phyloP scores from a whole-genome alignment of 2,888 invertebrate genomes.

The Drosophila quinaria region DNA sequence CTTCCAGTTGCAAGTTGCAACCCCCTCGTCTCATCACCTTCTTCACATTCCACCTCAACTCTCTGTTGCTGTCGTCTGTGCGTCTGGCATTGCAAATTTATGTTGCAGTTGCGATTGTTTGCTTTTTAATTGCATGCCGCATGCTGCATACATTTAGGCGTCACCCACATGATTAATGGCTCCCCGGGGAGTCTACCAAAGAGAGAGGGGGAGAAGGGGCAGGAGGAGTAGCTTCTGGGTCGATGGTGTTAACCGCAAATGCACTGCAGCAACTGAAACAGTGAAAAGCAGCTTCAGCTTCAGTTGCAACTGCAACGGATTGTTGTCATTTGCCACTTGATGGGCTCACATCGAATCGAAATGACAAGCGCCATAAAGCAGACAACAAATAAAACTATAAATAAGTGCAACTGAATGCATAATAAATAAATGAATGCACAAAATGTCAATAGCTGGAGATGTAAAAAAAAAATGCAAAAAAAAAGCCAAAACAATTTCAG shows the following conservation, averaged over 20 bases:
- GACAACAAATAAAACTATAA: constrained; percentile 24
- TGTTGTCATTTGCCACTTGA: constrained; percentile 78
- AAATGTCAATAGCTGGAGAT: neutral
- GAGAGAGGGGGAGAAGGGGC: neutral
- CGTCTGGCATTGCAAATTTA: constrained; percentile 61
- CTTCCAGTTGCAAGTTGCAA: neutral
- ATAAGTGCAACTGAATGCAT: constrained; percentile 31
- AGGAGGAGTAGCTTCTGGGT: neutral
- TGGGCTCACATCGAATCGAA: constrained; percentile 62
- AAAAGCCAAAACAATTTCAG: neutral
- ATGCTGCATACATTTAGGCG: constrained; percentile 66
- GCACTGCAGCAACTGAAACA: constrained; percentile 39
- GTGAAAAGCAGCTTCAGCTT: constrained; percentile 3
- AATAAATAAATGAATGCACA: constrained; percentile 35
- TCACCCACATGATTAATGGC: constrained; percentile 73
- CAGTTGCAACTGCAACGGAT: constrained; percentile 42
- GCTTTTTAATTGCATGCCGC: constrained; percentile 68
- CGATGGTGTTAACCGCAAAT: constrained; percentile 59
- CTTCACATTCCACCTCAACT: neutral
- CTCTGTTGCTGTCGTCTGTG: constrained; percentile 26
- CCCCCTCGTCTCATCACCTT: too few species aligned
- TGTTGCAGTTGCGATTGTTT: constrained; percentile 58
- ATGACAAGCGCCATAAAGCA: constrained; percentile 45
- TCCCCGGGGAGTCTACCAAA: constrained; percentile 40
- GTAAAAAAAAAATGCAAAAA: constrained; percentile 1